These are phyloP conservation scores for Leptothorax acervorum DNA, from an alignment of 2,888 invertebrate species.

Conservation along the genomic window DNA sequence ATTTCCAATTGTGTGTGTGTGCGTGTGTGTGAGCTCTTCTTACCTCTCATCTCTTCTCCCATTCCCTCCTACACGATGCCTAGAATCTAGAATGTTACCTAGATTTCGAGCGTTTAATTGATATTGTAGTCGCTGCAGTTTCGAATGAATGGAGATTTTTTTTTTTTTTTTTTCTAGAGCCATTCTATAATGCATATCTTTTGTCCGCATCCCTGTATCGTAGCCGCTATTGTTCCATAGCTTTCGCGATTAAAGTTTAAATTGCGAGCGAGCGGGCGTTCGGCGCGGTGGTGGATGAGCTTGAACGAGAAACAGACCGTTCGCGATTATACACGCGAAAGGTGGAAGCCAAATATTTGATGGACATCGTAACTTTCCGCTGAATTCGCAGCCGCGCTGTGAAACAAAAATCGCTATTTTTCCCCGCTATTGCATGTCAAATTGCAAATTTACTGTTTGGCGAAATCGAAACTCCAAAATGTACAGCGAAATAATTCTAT, in stretches of 20 bases:
- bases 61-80: not conserved
- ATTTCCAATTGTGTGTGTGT: not conserved
- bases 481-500: not conserved
- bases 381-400: not conserved
- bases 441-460: slow-evolving; percentile 20
- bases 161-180: slow-evolving; percentile 6
- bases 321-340: slow-evolving; percentile 46
- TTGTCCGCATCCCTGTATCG: slow-evolving; percentile 27
- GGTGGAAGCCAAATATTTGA: slow-evolving; percentile 52
- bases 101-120: not conserved
- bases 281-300: slow-evolving; percentile 31
- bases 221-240: slow-evolving; percentile 46
- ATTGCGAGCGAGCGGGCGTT: slow-evolving; percentile 31
- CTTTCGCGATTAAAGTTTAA: slow-evolving; percentile 55
- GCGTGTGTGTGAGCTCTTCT: too few relatives aligned
- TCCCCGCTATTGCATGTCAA: slow-evolving; percentile 19
- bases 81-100: not conserved
- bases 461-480: slow-evolving; percentile 10
- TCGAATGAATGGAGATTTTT: slow-evolving; percentile 25
- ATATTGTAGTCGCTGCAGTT: not conserved
- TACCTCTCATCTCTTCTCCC: not conserved
- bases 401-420: slow-evolving; percentile 1
- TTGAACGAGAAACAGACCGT: slow-evolving; percentile 30
- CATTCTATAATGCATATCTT: slow-evolving; percentile 38
- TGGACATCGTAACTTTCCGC: slow-evolving; percentile 43